These are phyloP conservation scores for Netelia melanura DNA, from an alignment of 2,888 invertebrate genomes.

Conservation along the genomic window DNA sequence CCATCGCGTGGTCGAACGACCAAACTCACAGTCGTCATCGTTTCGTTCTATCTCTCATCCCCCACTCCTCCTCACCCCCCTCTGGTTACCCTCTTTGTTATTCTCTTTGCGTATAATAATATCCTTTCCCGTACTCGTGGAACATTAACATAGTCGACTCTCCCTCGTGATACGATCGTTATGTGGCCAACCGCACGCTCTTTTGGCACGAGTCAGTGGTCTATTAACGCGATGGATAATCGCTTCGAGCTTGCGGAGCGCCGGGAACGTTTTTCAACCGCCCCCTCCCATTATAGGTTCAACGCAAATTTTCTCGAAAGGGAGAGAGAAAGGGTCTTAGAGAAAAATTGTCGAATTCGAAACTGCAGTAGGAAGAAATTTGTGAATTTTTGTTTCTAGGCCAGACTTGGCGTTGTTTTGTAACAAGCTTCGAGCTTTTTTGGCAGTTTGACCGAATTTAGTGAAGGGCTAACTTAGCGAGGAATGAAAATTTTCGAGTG, in stretches of 20 bases:
- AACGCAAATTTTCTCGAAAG: not conserved
- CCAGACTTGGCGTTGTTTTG: too few relatives aligned
- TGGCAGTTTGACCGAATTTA: too few relatives aligned
- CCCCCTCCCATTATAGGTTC: not conserved
- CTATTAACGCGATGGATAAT: conserved; percentile 32
- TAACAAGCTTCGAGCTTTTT: too few relatives aligned
- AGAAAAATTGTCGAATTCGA: too few relatives aligned
- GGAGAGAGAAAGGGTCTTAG: not conserved
- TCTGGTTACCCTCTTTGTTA: not conserved
- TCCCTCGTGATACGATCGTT: conserved; percentile 38
- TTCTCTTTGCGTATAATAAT: conserved; percentile 7
- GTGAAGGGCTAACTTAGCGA: not conserved
- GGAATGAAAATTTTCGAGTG: conserved; percentile 13
- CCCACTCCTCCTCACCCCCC: conserved; percentile 3
- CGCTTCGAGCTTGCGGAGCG: not conserved
- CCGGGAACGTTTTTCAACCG: too few relatives aligned
- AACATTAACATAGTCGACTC: conserved; percentile 13
- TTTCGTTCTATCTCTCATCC: conserved; percentile 2
- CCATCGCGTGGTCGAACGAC: conserved; percentile 52
- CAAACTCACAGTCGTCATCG: conserved; percentile 9
- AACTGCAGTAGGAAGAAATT: too few relatives aligned
- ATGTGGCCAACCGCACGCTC: not conserved
- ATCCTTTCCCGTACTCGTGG: not conserved
- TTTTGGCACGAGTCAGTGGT: not conserved
- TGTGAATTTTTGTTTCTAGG: too few relatives aligned